phyloP scores from a whole-genome alignment of 2,888 invertebrate genomes.

The Linnaemya vulpina region DNA sequence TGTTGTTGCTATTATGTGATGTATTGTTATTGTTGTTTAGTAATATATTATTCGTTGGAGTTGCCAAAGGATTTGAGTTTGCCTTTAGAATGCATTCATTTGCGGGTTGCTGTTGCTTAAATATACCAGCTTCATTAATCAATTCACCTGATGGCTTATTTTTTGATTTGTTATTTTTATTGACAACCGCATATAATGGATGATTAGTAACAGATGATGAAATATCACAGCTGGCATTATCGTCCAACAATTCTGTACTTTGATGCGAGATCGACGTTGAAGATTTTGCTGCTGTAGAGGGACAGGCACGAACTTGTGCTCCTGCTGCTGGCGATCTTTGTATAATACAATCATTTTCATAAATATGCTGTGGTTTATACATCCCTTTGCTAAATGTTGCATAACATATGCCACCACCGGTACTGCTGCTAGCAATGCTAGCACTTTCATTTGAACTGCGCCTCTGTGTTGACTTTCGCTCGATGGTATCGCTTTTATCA shows the following conservation, averaged over 20 bases:
- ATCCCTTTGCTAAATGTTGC: conserved; percentile 73
- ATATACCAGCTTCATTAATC: conserved; percentile 76
- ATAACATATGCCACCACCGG: conserved; percentile 66
- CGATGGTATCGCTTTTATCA: conserved; percentile 73
- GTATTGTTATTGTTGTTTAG: conserved; percentile 74
- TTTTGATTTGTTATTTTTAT: conserved; percentile 83
- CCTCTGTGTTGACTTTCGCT: conserved; percentile 70
- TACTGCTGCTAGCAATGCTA: conserved; percentile 50
- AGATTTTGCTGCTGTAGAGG: conserved; percentile 31
- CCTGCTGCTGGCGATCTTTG: conserved; percentile 73
- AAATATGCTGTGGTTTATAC: conserved; percentile 76
- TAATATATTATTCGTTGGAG: conserved; percentile 74
- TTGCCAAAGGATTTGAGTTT: conserved; percentile 55
- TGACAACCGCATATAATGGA: conserved; percentile 83
- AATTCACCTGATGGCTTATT: conserved; percentile 78
- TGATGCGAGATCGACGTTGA: conserved; percentile 25
- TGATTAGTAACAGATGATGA: conserved; percentile 69
- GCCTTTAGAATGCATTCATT: conserved; percentile 31
- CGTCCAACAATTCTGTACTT: conserved; percentile 50
- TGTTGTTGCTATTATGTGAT: conserved; percentile 73
- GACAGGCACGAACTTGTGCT: conserved; percentile 42
- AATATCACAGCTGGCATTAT: conserved; percentile 25
- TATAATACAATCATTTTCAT: conserved; percentile 80
- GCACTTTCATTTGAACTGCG: conserved; percentile 70
- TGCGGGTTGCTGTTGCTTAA: conserved; percentile 75